Percentiles rank a stretch among this genome's conserved stretches.
Conservation (phyloP, 2,888 invertebrate species). For the Anagyrus pseudococci region DNA sequence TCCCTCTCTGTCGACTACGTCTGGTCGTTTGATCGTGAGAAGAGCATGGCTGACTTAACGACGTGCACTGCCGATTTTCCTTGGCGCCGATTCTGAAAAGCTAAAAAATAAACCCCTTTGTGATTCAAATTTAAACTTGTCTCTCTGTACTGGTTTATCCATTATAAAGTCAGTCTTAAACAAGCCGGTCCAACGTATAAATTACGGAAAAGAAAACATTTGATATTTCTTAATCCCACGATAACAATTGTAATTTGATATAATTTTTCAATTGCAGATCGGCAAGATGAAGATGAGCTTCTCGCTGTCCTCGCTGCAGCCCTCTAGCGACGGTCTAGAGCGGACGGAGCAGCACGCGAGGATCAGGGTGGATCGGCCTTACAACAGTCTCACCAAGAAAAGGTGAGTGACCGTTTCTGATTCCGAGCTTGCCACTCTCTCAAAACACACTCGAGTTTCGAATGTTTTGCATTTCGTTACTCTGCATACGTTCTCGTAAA, state of each 20-base stretch:
- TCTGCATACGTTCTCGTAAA: too few species aligned
- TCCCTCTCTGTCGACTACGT: slow-evolving; percentile 7
- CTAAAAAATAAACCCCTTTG: too few species aligned
- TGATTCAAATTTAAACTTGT: too few species aligned
- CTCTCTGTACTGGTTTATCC: too few species aligned
- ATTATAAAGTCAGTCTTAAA: too few species aligned
- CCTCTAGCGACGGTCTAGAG: slow-evolving; percentile 66
- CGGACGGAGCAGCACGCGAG: slow-evolving; percentile 60
- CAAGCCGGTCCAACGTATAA: neutral
- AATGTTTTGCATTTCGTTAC: too few species aligned
- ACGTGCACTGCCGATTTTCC: neutral
- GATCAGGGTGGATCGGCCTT: slow-evolving; percentile 72
- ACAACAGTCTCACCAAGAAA: slow-evolving; percentile 84
- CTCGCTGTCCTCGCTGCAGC: slow-evolving; percentile 83
- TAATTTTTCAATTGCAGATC: slow-evolving; percentile 14
- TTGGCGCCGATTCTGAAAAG: too few species aligned
- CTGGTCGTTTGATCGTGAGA: slow-evolving; percentile 20
- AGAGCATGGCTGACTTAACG: neutral
- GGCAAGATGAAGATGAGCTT: slow-evolving; percentile 74
- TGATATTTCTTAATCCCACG: neutral
- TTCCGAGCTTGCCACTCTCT: too few species aligned
- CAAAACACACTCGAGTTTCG: too few species aligned
- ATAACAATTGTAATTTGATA: neutral
- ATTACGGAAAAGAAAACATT: neutral
- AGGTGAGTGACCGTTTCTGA: slow-evolving; percentile 67